Percentiles rank a stretch among this genome's conserved stretches.
phyloP scores from a whole-genome alignment of 2,888 invertebrate species.

The Luperina nickerlii region DNA sequence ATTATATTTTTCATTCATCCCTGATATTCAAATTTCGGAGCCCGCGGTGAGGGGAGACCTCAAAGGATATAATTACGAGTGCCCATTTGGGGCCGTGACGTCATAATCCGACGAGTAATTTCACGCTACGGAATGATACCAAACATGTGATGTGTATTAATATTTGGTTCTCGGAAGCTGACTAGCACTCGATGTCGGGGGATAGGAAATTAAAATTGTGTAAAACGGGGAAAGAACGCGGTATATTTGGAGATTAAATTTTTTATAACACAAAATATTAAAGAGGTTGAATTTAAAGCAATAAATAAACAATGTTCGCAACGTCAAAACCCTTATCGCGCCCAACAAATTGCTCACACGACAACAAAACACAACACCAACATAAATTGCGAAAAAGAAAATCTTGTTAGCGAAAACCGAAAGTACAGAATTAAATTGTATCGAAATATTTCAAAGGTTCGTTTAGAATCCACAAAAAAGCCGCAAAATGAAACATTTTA shows the following conservation, averaged over 20 bases:
- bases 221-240: neutral
- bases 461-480: conserved; percentile 39
- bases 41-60: conserved; percentile 69
- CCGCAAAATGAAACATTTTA: conserved; percentile 40
- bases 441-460: conserved; percentile 48
- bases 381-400: conserved; percentile 29
- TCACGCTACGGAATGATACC: conserved; percentile 58
- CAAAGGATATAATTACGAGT: conserved; percentile 79
- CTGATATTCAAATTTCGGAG: conserved; percentile 71
- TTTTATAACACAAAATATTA: neutral
- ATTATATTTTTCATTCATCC: conserved; percentile 71
- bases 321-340: conserved; percentile 36
- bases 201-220: conserved; percentile 25
- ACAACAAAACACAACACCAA: conserved; percentile 19
- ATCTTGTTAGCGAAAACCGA: conserved; percentile 23
- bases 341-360: conserved; percentile 33
- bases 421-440: conserved; percentile 38
- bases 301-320: conserved; percentile 38
- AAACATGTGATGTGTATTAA: conserved; percentile 56
- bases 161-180: conserved; percentile 42
- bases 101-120: conserved; percentile 66
- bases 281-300: conserved; percentile 3
- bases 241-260: neutral
- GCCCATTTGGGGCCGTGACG: conserved; percentile 60
- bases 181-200: conserved; percentile 13